These are phyloP conservation scores for Zaprionus gabonicus DNA, from an alignment of 1,140 invertebrate species.

Conservation along the genomic window DNA sequence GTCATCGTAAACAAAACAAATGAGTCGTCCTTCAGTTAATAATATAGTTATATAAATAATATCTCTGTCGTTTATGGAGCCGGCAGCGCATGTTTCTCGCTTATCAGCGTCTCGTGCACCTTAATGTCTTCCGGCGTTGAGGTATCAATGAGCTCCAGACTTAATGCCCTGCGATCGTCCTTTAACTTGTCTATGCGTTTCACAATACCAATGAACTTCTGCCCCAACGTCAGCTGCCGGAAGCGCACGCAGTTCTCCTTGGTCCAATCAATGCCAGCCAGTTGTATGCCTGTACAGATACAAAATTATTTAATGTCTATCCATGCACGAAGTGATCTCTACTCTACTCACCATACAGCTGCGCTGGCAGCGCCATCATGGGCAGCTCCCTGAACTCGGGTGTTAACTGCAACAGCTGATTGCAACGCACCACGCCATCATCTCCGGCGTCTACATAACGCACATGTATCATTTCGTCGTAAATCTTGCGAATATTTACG, in stretches of 20 bases:
- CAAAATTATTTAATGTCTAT: not conserved
- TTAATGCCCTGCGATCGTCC: constrained; percentile 46
- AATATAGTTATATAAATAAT: constrained; percentile 4
- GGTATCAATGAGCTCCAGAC: constrained; percentile 69
- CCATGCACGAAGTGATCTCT: not conserved
- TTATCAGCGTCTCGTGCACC: constrained; percentile 67
- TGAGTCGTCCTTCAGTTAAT: constrained; percentile 9
- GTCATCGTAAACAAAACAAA: constrained; percentile 55
- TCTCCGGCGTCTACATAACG: constrained; percentile 79
- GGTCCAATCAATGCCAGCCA: constrained; percentile 67
- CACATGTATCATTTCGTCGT: constrained; percentile 74
- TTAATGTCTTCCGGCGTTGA: constrained; percentile 72
- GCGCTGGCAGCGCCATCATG: constrained; percentile 75
- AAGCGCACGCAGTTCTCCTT: constrained; percentile 77
- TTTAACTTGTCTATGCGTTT: constrained; percentile 46
- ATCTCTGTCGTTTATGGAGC: constrained; percentile 32
- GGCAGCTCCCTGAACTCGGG: constrained; percentile 68
- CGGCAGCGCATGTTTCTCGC: constrained; percentile 64
- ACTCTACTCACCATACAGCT: constrained; percentile 64
- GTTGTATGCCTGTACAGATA: constrained; percentile 59
- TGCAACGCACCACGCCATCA: constrained; percentile 65
- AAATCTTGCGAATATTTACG: constrained; percentile 75
- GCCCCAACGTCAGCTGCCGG: constrained; percentile 70
- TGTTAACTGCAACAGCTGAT: constrained; percentile 66
- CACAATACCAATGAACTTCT: constrained; percentile 75